A percentile compares a stretch with the other conserved stretches of the same genome.
Evolutionary conservation across 2,888 invertebrate species (phyloP).

Genomic region (Lumbricus terrestris): DNA sequence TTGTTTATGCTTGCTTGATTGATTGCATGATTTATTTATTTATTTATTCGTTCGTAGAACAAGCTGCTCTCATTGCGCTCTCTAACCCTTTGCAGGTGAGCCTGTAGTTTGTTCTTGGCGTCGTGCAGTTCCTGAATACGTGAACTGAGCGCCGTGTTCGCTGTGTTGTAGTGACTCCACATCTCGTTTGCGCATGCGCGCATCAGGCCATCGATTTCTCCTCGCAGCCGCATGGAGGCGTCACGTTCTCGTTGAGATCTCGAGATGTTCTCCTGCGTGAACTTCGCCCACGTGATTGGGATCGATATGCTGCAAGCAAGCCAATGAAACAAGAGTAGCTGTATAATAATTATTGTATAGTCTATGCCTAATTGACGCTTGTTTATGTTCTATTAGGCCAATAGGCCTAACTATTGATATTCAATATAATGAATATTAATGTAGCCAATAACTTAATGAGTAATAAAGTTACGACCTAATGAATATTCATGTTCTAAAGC

Average conservation of each 20-base stretch:
- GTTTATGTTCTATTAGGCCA: neutral
- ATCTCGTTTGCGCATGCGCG: slow-evolving; percentile 57
- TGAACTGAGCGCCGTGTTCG: slow-evolving; percentile 57
- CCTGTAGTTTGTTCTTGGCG: slow-evolving; percentile 58
- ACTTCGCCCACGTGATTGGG: slow-evolving; percentile 58
- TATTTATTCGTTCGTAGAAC: neutral
- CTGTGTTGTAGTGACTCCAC: slow-evolving; percentile 59
- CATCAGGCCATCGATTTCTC: slow-evolving; percentile 55
- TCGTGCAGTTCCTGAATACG: slow-evolving; percentile 57
- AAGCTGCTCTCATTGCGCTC: neutral
- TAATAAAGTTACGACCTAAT: no score
- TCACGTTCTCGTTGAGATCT: slow-evolving; percentile 58
- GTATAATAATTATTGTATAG: neutral
- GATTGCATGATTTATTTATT: neutral
- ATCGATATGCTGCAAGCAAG: slow-evolving; percentile 69
- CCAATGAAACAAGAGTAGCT: neutral
- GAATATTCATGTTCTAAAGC: neutral
- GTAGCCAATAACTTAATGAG: no score
- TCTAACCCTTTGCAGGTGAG: slow-evolving; percentile 55
- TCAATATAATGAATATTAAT: neutral
- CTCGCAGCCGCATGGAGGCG: slow-evolving; percentile 53
- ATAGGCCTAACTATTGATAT: no score
- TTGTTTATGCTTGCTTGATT: neutral
- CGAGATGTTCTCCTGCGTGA: slow-evolving; percentile 58
- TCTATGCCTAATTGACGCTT: neutral